Evolutionary conservation across 2,113 vertebrate genomes (phyloP), one percentile per base, ranked within the genome.

Genomic region (Synodontis membranacea): DNA sequence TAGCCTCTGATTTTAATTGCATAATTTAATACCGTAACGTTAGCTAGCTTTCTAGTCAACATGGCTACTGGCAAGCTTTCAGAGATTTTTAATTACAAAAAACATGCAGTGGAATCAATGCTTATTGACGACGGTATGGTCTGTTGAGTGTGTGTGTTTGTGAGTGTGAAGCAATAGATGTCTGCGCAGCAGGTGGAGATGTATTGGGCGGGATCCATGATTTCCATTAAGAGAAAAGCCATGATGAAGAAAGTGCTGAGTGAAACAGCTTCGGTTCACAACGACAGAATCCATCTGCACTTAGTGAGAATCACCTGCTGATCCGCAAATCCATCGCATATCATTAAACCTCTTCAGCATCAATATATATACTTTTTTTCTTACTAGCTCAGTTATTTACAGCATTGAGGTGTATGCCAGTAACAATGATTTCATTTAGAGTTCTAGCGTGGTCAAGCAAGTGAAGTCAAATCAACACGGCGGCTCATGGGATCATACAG

Each of bases 181-280:
- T 78, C 14, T 1, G 14, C 11, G 14, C 75, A 34, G 48, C 48
- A 54, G 48, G 76, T 79, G 76, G 48, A 37, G 48, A 34, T 37
- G 50, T 37, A 37, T 54, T 79, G 76, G 76, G 48, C 23, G 62
- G 54, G 39, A 81, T 81, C 80, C 80, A 81, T 60, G 80, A 81
- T 81, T 81, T 81, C 80, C 56, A 81, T 81, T 81, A 81, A 81
- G 80, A 62, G 80, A 81, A 81, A 60, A 81, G 80, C 54, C 56
- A 44, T 44, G 25, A 5, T 62, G 54, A 60, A 60, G 80, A 60
- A 60, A 81, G 34, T 81, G 80, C 80, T 81, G 80, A 81, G 80
- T 60, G 80, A 81, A 81, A 60, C 54, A 44, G 56, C 54, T 81
- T 81, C 2, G 34, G 17, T 81, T 60, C 80, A 60, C 37, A 8